phyloP scores from a whole-genome alignment of 2,113 vertebrate species.

The Ginglymostoma cirratum region DNA sequence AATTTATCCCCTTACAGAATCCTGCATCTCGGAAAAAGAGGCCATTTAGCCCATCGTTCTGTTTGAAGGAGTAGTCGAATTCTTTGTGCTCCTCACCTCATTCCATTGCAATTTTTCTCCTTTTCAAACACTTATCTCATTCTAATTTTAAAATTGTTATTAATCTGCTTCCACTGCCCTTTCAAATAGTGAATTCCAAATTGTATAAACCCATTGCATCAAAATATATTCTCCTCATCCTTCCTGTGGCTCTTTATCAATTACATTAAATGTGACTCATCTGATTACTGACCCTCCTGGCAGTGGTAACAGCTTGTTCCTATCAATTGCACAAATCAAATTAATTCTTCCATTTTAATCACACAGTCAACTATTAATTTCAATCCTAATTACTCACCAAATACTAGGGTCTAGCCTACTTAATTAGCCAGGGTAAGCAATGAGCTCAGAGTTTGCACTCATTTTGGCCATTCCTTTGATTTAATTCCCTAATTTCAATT shows the following conservation, averaged over 20 bases:
- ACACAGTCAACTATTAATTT: neutral
- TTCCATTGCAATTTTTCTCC: neutral
- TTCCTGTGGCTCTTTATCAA: neutral
- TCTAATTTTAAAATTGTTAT: neutral
- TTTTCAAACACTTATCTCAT: neutral
- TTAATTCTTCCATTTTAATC: neutral
- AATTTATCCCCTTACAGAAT: neutral
- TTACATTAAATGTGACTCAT: neutral
- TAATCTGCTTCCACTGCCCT: neutral
- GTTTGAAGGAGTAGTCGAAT: neutral
- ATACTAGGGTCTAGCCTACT: neutral
- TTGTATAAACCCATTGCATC: neutral
- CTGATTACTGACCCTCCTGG: neutral
- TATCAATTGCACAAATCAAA: neutral
- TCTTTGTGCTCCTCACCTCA: too few species aligned
- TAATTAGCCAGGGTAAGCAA: neutral
- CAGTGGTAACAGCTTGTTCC: neutral
- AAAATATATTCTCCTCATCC: neutral
- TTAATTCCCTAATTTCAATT: slow-evolving; percentile 15
- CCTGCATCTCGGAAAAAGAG: neutral
- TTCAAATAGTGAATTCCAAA: neutral
- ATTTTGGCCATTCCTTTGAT: neutral
- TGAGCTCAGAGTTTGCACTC: neutral
- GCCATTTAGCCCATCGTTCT: neutral
- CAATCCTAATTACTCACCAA: neutral